Conservation (phyloP, 2,888 invertebrate genomes). For the Cartodere bifasciata region DNA sequence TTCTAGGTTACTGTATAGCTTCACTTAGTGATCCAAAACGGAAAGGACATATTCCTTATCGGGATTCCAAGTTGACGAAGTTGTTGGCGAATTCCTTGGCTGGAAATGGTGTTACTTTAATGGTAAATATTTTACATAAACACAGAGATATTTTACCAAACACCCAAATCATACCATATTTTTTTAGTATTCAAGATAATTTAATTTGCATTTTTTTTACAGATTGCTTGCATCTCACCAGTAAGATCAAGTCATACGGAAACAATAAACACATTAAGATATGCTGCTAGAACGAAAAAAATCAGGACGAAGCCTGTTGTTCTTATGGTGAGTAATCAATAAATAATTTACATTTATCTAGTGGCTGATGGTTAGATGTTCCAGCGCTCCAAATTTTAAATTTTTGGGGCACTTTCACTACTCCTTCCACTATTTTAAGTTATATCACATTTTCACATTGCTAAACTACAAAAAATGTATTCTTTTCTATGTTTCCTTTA, state of each 20-base stretch:
- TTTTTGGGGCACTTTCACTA: too few relatives aligned
- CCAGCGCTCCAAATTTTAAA: too few relatives aligned
- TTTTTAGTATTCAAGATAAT: not conserved
- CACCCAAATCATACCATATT: too few relatives aligned
- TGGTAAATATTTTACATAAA: constrained; percentile 55
- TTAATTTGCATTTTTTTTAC: constrained; percentile 20
- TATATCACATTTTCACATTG: too few relatives aligned
- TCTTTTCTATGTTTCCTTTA: too few relatives aligned
- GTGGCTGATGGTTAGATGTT: too few relatives aligned
- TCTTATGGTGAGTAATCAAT: constrained; percentile 76
- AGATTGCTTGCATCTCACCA: constrained; percentile 93
- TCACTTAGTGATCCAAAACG: constrained; percentile 74
- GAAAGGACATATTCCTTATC: constrained; percentile 77
- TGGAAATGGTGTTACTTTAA: constrained; percentile 86
- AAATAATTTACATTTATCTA: too few relatives aligned
- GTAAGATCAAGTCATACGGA: constrained; percentile 75
- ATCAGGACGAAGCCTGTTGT: constrained; percentile 88
- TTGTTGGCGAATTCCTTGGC: constrained; percentile 85
- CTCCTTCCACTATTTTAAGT: too few relatives aligned
- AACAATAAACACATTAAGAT: constrained; percentile 81
- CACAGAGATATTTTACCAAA: too few relatives aligned
- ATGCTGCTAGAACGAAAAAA: constrained; percentile 84
- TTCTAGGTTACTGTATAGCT: constrained; percentile 93
- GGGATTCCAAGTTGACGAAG: constrained; percentile 91
- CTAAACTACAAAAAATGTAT: too few relatives aligned